These are phyloP conservation scores for Arion vulgaris DNA, from an alignment of 1,140 invertebrate genomes.

Conservation along the genomic window DNA sequence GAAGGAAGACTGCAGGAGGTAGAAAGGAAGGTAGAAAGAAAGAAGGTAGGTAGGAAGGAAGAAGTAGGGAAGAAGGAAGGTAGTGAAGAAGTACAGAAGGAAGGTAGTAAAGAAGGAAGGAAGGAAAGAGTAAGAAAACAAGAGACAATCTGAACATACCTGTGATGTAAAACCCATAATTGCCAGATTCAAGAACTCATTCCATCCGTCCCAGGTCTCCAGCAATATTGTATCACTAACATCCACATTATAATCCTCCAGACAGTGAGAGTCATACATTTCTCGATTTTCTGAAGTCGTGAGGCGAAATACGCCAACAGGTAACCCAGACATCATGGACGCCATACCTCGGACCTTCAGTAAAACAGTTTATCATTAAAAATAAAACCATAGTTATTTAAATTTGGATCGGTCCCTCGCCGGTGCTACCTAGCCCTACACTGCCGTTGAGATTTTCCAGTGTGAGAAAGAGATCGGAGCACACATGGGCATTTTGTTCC, in stretches of 20 bases:
- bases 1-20: too few relatives aligned
- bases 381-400: neutral
- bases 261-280: slow-evolving; percentile 65
- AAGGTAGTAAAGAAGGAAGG: too few relatives aligned
- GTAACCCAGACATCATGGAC: slow-evolving; percentile 66
- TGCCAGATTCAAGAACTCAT: slow-evolving; percentile 67
- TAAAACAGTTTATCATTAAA: neutral
- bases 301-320: slow-evolving; percentile 69
- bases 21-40: too few relatives aligned
- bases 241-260: slow-evolving; percentile 67
- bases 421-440: too few relatives aligned
- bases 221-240: slow-evolving; percentile 63
- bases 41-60: too few relatives aligned
- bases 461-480: too few relatives aligned
- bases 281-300: slow-evolving; percentile 57
- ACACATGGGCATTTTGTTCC: too few relatives aligned
- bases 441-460: too few relatives aligned
- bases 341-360: slow-evolving; percentile 53
- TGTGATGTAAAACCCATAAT: slow-evolving; percentile 68
- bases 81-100: too few relatives aligned
- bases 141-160: neutral
- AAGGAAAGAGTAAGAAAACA: too few relatives aligned
- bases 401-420: neutral
- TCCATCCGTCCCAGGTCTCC: slow-evolving; percentile 73
- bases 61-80: too few relatives aligned